phyloP scores from a whole-genome alignment of 2,113 vertebrate species.

The Cebus imitator region DNA sequence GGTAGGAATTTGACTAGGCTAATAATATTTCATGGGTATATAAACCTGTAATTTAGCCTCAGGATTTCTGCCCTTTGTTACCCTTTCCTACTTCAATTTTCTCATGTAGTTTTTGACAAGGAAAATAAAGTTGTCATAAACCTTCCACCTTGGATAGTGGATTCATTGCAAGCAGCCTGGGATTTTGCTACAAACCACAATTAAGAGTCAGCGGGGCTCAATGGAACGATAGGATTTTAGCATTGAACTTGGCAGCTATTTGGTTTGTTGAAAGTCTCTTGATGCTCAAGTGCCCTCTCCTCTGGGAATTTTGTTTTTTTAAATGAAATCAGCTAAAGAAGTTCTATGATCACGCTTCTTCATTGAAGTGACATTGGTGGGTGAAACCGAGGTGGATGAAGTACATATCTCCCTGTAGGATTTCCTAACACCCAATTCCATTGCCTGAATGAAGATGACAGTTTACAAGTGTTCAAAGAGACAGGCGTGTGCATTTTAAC shows the following conservation, averaged over 20 bases:
- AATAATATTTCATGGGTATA: not conserved
- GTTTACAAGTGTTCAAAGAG: not conserved
- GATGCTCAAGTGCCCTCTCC: not conserved
- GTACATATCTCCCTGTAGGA: not conserved
- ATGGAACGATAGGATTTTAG: not conserved
- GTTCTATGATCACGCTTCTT: not conserved
- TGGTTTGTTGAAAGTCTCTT: not conserved
- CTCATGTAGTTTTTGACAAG: not conserved
- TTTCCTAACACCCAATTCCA: not conserved
- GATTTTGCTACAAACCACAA: not conserved
- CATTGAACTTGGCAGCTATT: not conserved
- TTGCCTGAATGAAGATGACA: not conserved
- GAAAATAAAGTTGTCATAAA: slow-evolving; percentile 26
- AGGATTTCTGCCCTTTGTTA: slow-evolving; percentile 40
- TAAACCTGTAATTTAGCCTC: slow-evolving; percentile 50
- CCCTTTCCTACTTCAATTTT: not conserved
- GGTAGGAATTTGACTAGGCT: slow-evolving; percentile 35
- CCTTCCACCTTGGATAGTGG: not conserved
- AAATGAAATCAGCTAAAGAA: not conserved
- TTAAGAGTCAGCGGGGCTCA: not conserved
- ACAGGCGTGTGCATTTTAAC: not conserved
- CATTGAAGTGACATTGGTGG: not conserved
- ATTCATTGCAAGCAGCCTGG: not conserved
- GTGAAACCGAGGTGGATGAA: not conserved
- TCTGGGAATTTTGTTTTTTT: slow-evolving; percentile 31